Evolutionary conservation across 1,140 invertebrate species (phyloP).

Genomic region (Ylistrum balloti): DNA sequence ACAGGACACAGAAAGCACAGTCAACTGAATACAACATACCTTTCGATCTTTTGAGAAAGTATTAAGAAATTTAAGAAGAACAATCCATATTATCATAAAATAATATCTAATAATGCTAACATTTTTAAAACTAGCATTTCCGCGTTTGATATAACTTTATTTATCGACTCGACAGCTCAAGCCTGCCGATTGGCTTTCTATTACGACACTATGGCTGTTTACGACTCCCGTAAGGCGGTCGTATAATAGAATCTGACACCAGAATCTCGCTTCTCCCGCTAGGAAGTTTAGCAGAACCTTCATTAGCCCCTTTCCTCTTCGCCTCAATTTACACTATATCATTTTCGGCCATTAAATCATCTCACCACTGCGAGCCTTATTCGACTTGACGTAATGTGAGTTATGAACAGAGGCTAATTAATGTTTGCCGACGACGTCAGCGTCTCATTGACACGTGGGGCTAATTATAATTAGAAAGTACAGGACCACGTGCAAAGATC

Average conservation of each 20-base stretch:
- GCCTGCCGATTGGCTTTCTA: neutral
- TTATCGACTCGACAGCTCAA: no score
- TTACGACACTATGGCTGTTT: neutral
- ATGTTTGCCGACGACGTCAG: conserved; percentile 30
- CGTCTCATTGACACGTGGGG: conserved; percentile 35
- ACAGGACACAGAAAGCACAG: no score
- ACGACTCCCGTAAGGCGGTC: neutral
- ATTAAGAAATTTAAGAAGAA: no score
- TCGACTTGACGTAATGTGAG: conserved; percentile 27
- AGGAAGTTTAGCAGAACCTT: neutral
- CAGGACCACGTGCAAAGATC: neutral
- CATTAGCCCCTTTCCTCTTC: neutral
- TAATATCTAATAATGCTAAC: no score
- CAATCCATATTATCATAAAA: no score
- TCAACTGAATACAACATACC: no score
- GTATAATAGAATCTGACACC: conserved; percentile 14
- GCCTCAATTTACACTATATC: conserved; percentile 8
- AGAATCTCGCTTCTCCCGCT: neutral
- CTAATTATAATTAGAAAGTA: conserved; percentile 18
- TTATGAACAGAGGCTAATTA: conserved; percentile 20
- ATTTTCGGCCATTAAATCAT: conserved; percentile 39
- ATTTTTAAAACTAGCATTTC: no score
- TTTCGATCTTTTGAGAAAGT: no score
- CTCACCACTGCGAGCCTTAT: neutral
- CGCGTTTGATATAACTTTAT: no score